Conservation (phyloP, 2,797 vertebrate genomes). For the Catostomus latipinnis region DNA sequence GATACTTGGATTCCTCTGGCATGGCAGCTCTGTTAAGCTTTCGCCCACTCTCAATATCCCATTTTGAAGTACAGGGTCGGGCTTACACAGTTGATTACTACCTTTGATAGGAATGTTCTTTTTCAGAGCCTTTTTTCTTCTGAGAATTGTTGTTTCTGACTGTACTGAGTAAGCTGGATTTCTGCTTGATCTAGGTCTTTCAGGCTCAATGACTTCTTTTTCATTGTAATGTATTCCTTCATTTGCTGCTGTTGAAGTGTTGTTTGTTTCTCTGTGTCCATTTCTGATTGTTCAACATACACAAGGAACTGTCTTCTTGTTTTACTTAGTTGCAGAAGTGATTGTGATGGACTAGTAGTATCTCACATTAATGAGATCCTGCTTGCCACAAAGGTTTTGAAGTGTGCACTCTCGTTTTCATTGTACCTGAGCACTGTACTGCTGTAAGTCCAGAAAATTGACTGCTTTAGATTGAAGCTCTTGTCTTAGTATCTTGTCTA, state of each 20-base stretch:
- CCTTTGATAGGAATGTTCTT: constrained; percentile 3
- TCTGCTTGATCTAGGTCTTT: constrained; percentile 27
- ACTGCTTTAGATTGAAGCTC: too few relatives aligned
- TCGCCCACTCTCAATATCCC: constrained; percentile 30
- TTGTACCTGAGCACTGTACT: too few relatives aligned
- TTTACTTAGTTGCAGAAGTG: not conserved
- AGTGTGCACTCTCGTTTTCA: too few relatives aligned
- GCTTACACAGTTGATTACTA: constrained; percentile 9
- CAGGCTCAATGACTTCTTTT: not conserved
- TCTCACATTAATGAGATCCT: not conserved
- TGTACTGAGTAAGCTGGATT: constrained; percentile 22
- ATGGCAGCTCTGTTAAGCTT: not conserved
- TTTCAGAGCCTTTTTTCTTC: constrained; percentile 8
- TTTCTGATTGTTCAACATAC: not conserved
- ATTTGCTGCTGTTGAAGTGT: not conserved
- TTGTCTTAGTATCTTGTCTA: too few relatives aligned
- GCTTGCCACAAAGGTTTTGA: too few relatives aligned
- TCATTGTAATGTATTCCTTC: constrained; percentile 1
- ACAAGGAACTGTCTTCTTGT: not conserved
- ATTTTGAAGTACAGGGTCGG: constrained; percentile 33
- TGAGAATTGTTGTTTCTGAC: constrained; percentile 9
- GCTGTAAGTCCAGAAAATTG: too few relatives aligned
- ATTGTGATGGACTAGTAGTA: not conserved
- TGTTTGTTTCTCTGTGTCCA: not conserved
- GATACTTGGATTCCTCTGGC: not conserved